Percentiles rank a stretch among this genome's conserved stretches.
phyloP scores from a whole-genome alignment of 1,140 invertebrate genomes.

The Drosophila grimshawi region DNA sequence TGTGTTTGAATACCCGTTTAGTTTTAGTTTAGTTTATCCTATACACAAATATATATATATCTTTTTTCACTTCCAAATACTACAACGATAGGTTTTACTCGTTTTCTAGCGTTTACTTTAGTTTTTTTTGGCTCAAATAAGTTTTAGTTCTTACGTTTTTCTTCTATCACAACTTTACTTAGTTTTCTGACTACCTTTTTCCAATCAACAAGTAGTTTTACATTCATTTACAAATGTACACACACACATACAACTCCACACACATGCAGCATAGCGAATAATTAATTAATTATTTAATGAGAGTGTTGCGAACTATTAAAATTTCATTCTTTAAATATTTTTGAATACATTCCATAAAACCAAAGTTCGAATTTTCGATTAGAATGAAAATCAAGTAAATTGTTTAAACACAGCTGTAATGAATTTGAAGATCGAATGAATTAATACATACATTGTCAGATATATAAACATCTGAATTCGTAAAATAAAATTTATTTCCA shows the following conservation, averaged over 20 bases:
- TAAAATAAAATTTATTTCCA: too few relatives aligned
- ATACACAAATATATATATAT: slow-evolving; percentile 20
- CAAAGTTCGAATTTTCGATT: too few relatives aligned
- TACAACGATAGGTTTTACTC: not conserved
- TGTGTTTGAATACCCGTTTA: slow-evolving; percentile 20
- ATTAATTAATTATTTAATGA: too few relatives aligned
- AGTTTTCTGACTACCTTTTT: slow-evolving; percentile 28
- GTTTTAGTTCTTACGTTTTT: slow-evolving; percentile 29
- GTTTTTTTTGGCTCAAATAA: slow-evolving; percentile 16
- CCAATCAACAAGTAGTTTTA: slow-evolving; percentile 59
- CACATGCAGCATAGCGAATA: not conserved
- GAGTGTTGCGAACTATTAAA: too few relatives aligned
- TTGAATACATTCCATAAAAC: too few relatives aligned
- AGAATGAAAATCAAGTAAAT: too few relatives aligned
- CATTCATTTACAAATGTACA: slow-evolving; percentile 17
- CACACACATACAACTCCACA: slow-evolving; percentile 16
- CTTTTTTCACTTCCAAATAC: slow-evolving; percentile 9
- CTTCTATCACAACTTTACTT: slow-evolving; percentile 18
- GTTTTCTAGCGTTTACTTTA: slow-evolving; percentile 31
- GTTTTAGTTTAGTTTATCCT: slow-evolving; percentile 46
- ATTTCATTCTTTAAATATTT: too few relatives aligned
- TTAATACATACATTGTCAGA: too few relatives aligned
- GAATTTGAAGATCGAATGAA: too few relatives aligned
- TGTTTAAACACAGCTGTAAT: too few relatives aligned
- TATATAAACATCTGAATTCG: too few relatives aligned